phyloP scores from a whole-genome alignment of 2,797 vertebrate genomes.

The Myotis myotis region DNA sequence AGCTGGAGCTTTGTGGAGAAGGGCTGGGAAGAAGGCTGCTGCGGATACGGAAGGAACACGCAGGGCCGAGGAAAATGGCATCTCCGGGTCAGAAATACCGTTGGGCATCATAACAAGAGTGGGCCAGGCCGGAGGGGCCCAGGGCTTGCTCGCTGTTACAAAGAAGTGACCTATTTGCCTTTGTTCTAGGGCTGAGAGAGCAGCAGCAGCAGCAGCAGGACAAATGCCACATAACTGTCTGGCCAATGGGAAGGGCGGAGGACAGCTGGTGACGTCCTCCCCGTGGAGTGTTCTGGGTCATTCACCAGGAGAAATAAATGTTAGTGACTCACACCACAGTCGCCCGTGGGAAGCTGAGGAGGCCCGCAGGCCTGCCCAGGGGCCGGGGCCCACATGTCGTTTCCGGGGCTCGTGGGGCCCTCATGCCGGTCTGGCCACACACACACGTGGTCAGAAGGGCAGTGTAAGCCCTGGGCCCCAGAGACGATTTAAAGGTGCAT shows the following conservation, averaged over 20 bases:
- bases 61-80: not conserved
- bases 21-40: not conserved
- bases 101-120: fast-evolving
- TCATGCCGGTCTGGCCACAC: not conserved
- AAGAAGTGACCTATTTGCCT: not conserved
- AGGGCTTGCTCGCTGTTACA: not conserved
- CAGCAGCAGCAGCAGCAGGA: too few relatives aligned
- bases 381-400: fast-evolving
- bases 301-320: not conserved
- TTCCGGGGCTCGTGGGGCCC: fast-evolving
- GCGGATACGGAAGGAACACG: too few relatives aligned
- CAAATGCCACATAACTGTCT: not conserved
- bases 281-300: not conserved
- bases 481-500: not conserved
- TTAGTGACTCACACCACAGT: fast-evolving
- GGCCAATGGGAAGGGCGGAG: not conserved
- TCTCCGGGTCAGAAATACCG: fast-evolving
- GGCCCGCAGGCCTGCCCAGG: not conserved
- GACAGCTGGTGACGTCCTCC: not conserved
- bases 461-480: not conserved
- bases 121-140: not conserved
- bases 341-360: not conserved
- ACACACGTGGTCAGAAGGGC: fast-evolving
- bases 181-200: not conserved
- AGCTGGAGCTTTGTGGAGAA: not conserved